A percentile compares a stretch with the other conserved stretches of the same genome.
Evolutionary conservation across 1,140 invertebrate genomes (phyloP).

Genomic region (Lutraria rhynchaena): DNA sequence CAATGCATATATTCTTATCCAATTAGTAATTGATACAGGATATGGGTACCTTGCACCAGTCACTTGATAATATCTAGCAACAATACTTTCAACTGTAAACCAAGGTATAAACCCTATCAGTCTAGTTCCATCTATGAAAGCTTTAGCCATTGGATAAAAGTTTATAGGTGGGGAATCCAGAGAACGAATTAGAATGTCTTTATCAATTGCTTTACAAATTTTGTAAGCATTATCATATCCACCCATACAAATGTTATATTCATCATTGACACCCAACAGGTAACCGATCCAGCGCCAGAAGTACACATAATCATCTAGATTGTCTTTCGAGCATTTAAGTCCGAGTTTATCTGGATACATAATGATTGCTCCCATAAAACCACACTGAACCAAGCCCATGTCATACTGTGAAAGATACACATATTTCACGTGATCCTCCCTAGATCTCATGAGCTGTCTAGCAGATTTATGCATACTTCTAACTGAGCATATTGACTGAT

Average conservation of each 20-base stretch:
- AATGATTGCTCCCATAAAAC: conserved; percentile 90
- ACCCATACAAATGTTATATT: conserved; percentile 86
- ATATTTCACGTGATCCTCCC: conserved; percentile 73
- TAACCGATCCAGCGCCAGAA: conserved; percentile 92
- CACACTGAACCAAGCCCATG: conserved; percentile 88
- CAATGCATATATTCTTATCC: background rate
- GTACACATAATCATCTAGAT: conserved; percentile 90
- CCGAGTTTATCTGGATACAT: conserved; percentile 87
- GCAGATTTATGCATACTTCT: conserved; percentile 81
- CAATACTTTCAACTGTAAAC: conserved; percentile 2
- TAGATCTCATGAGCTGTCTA: conserved; percentile 76
- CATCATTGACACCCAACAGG: conserved; percentile 91
- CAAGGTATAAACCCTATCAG: background rate
- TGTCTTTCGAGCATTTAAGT: conserved; percentile 82
- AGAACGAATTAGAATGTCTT: conserved; percentile 60
- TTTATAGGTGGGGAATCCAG: conserved; percentile 60
- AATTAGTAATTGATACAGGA: conserved; percentile 11
- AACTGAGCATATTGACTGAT: conserved; percentile 74
- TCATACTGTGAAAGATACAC: conserved; percentile 88
- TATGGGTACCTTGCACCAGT: background rate
- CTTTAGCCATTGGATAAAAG: conserved; percentile 65
- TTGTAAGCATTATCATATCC: conserved; percentile 80
- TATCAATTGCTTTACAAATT: conserved; percentile 75
- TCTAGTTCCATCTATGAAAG: conserved; percentile 58
- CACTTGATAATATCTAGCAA: background rate